These are phyloP conservation scores for Bovichtus diacanthus DNA, from an alignment of 2,797 vertebrate genomes.

Conservation along the genomic window DNA sequence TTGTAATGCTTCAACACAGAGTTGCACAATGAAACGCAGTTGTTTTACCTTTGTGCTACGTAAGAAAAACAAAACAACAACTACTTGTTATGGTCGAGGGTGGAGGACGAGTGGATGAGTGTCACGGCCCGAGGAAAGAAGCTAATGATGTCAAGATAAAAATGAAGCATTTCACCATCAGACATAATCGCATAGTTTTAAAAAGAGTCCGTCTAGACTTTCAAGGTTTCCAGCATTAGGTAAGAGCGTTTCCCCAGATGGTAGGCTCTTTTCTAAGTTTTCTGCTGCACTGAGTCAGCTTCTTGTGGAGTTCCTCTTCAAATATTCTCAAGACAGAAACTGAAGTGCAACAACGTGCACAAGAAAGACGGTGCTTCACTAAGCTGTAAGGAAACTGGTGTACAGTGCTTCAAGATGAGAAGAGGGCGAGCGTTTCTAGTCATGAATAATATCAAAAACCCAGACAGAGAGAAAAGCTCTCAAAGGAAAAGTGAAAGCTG, in stretches of 20 bases:
- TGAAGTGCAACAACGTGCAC: constrained; percentile 1
- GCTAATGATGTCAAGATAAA: too few species aligned
- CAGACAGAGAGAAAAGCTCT: constrained; percentile 10
- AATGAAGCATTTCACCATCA: constrained; percentile 6
- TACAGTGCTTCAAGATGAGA: constrained; percentile 25
- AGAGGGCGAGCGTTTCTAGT: neutral
- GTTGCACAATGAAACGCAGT: too few species aligned
- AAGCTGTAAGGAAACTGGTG: constrained; percentile 22
- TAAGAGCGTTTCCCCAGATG: constrained; percentile 19
- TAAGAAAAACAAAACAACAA: too few species aligned
- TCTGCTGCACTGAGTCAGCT: constrained; percentile 46
- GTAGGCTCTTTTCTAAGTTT: constrained; percentile 10
- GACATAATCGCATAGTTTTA: constrained; percentile 5
- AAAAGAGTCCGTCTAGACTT: constrained; percentile 32
- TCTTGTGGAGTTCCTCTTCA: constrained; percentile 33
- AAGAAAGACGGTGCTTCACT: neutral
- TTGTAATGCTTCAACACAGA: too few species aligned
- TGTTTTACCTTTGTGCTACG: too few species aligned
- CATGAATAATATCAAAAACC: constrained; percentile 35
- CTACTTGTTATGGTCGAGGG: too few species aligned
- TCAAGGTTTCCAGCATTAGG: constrained; percentile 19
- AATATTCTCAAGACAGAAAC: constrained; percentile 36
- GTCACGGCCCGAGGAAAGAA: too few species aligned
- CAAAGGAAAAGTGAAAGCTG: constrained; percentile 33
- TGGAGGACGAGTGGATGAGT: too few species aligned